These are phyloP conservation scores for Staurois parvus DNA, from an alignment of 2,797 vertebrate species.

Conservation along the genomic window DNA sequence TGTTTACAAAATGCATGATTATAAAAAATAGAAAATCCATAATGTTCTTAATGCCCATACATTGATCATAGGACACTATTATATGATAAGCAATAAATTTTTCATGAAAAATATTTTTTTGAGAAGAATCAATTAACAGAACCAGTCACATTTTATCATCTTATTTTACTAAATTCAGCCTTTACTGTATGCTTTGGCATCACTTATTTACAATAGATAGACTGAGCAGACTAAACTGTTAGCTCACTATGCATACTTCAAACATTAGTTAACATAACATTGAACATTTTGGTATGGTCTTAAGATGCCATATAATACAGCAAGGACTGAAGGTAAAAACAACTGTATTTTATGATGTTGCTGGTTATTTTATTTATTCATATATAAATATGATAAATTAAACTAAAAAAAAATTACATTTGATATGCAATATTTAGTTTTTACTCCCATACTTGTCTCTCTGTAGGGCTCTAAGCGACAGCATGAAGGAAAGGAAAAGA, in stretches of 20 bases:
- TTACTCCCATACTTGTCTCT: constrained; percentile 99
- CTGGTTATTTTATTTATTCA: constrained; percentile 1
- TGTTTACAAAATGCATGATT: too few species aligned
- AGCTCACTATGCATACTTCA: neutral
- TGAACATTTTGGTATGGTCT: neutral
- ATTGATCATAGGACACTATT: too few species aligned
- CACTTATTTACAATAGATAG: neutral
- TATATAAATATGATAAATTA: constrained; percentile 87
- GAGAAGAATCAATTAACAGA: constrained; percentile 70
- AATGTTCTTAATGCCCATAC: too few species aligned
- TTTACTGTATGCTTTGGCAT: constrained; percentile 30
- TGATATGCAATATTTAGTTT: constrained; percentile 99
- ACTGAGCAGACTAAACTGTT: neutral
- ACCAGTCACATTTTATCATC: constrained; percentile 16
- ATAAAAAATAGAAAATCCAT: too few species aligned
- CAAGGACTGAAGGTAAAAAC: constrained; percentile 9
- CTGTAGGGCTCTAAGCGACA: constrained; percentile 99
- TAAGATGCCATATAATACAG: constrained; percentile 28
- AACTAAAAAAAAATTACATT: constrained; percentile 99
- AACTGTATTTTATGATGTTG: constrained; percentile 11
- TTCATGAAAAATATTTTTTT: constrained; percentile 67
- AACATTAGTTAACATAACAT: neutral
- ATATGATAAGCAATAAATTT: neutral
- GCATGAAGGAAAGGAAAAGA: constrained; percentile 95
- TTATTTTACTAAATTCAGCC: neutral